A percentile compares a stretch with the other conserved stretches of the same genome.
Evolutionary conservation across 2,888 invertebrate species (phyloP).

Genomic region (Volucella inflata): DNA sequence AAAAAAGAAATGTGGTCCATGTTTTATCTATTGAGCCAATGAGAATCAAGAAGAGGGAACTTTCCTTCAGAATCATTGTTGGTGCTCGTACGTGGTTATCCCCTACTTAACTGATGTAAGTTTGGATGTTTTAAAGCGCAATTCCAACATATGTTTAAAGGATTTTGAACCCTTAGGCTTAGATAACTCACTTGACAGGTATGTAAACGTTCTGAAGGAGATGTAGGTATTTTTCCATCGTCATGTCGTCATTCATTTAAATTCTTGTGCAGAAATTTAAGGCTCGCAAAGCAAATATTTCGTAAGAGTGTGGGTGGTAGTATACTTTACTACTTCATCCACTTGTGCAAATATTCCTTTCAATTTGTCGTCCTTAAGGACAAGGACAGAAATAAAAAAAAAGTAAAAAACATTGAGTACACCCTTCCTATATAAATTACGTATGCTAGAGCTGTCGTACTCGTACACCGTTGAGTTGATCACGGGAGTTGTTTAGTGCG

Average conservation of each 20-base stretch:
- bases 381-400: not conserved
- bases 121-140: conserved; percentile 9
- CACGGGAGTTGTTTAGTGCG: not conserved
- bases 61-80: not conserved
- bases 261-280: conserved; percentile 8
- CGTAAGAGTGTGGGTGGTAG: not conserved
- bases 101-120: not conserved
- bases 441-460: conserved; percentile 13
- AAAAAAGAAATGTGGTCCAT: conserved; percentile 6
- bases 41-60: conserved; percentile 3
- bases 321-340: conserved; percentile 6
- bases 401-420: not conserved
- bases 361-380: conserved; percentile 24
- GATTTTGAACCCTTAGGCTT: conserved; percentile 37
- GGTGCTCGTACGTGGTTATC: conserved; percentile 7
- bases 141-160: conserved; percentile 14
- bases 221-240: not conserved
- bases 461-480: conserved; percentile 25
- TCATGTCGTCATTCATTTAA: not conserved
- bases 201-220: conserved; percentile 14
- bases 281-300: conserved; percentile 32
- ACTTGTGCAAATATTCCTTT: conserved; percentile 36
- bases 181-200: not conserved
- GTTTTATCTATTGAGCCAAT: not conserved
- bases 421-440: conserved; percentile 27